A percentile compares a stretch with the other conserved stretches of the same genome.
phyloP scores from a whole-genome alignment of 2,797 vertebrate genomes.

The Spheniscus humboldti region DNA sequence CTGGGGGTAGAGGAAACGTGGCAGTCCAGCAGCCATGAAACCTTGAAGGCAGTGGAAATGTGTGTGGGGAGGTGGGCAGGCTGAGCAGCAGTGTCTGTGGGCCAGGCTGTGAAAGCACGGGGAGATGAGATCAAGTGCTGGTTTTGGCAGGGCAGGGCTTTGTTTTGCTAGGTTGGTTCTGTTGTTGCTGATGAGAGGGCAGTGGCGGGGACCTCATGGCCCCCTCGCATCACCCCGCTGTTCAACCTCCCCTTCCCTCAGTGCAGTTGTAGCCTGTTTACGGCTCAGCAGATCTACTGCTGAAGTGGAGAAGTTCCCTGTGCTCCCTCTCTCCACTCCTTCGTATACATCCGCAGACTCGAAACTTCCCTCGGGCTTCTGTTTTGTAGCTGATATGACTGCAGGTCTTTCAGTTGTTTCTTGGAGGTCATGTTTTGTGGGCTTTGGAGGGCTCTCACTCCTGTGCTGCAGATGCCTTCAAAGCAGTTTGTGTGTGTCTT shows the following conservation, averaged over 20 bases:
- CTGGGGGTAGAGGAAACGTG: accelerated
- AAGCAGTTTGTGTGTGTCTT: background rate
- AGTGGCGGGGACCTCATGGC: background rate
- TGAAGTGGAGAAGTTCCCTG: background rate
- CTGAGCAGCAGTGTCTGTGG: accelerated
- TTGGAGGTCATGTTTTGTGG: background rate
- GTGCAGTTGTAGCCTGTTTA: background rate
- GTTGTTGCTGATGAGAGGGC: background rate
- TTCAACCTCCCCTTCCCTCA: background rate
- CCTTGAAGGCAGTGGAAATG: accelerated
- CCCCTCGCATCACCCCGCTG: accelerated
- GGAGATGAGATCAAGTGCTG: background rate
- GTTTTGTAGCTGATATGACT: background rate
- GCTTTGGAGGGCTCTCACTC: background rate
- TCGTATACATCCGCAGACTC: accelerated
- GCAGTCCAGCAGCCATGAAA: background rate
- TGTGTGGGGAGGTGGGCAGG: accelerated
- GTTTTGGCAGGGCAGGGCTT: background rate
- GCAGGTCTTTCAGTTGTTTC: background rate
- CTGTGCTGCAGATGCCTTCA: background rate
- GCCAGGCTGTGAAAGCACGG: background rate
- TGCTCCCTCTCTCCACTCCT: accelerated
- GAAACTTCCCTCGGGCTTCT: background rate
- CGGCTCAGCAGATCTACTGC: background rate
- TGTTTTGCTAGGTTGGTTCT: background rate